Base-by-base conservation (phyloP, 1,140 invertebrate genomes). In the Neuroterus valhalla region DNA sequence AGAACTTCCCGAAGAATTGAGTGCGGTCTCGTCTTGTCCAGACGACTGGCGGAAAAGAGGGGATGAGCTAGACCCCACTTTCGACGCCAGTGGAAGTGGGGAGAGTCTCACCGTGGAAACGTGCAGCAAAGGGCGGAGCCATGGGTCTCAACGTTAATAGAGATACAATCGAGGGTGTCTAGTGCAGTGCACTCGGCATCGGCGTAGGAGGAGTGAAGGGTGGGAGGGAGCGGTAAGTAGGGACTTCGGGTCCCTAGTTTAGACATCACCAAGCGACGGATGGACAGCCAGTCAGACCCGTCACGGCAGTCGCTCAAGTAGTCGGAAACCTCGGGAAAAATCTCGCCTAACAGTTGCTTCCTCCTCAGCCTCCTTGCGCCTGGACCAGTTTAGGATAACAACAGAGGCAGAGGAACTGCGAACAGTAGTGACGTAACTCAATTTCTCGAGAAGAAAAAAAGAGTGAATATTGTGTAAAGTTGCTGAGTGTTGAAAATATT, bases 141-240 rank as follows among this genome's bases (percentile, higher is more conserved):
- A 84, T 26, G 26, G 68, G 76, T 80, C 74, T 73, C 77, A 84
- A 79, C 82, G 85, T 89, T 90, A 89, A 90, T 90, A 90, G 88
- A 90, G 89, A 90, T 90, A 89, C 88, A 89, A 90, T 89, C 89
- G 86, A 87, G 86, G 84, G 85, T 88, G 89, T 87, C 87, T 88
- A 86, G 86, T 88, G 85, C 84, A 86, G 78, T 85, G 86, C 80
- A 85, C 84, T 87, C 83, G 72, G 78, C 81, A 80, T 73, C 72
- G 76, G 82, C 85, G 88, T 87, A 88, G 88, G 88, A 87, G 87
- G 86, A 88, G 85, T 80, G 83, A 82, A 82, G 75, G 67, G 81
- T 82, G 85, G 81, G 83, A 76, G 79, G 81, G 72, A 74, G 85
- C 79, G 78, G 84, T 87, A 87, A 89, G 87, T 86, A 88, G 86